A percentile compares a stretch with the other conserved stretches of the same genome.
These are phyloP conservation scores for Ophioninae sp. DNA, from an alignment of 2,888 invertebrate species.

Conservation along the genomic window DNA sequence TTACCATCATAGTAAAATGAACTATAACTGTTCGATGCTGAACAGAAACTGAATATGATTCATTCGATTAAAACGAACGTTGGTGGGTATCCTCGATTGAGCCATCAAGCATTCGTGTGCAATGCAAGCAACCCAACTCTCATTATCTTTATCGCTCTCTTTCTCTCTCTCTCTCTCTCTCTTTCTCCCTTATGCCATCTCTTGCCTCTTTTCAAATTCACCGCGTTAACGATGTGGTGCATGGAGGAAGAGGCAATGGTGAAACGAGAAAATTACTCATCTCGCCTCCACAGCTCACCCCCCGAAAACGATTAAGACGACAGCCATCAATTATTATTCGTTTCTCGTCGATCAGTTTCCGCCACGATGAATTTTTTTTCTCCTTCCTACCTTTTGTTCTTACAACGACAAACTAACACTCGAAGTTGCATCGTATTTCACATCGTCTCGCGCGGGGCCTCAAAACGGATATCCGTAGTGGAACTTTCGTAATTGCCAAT, in stretches of 20 bases:
- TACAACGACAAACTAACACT: not conserved
- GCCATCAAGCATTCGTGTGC: not conserved
- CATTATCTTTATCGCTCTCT: too few species aligned
- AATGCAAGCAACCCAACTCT: too few species aligned
- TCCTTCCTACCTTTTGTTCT: constrained; percentile 16
- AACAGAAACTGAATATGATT: constrained; percentile 16
- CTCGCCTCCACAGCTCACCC: constrained; percentile 35
- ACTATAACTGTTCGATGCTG: not conserved
- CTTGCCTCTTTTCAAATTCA: constrained; percentile 19
- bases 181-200: too few species aligned
- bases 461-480: not conserved
- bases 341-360: constrained; percentile 44
- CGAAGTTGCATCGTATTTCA: constrained; percentile 7
- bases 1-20: not conserved
- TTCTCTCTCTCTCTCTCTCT: too few species aligned
- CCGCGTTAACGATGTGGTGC: constrained; percentile 34
- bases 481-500: not conserved
- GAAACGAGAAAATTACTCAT: constrained; percentile 39
- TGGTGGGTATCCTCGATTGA: constrained; percentile 20
- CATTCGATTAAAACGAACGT: constrained; percentile 17
- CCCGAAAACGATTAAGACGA: constrained; percentile 22
- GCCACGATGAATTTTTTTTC: constrained; percentile 18
- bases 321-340: constrained; percentile 54
- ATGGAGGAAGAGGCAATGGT: constrained; percentile 18
- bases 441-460: not conserved